Evolutionary conservation across 2,888 invertebrate species (phyloP), one percentile per base, ranked within the genome.

Genomic region (Eilema griseolum): DNA sequence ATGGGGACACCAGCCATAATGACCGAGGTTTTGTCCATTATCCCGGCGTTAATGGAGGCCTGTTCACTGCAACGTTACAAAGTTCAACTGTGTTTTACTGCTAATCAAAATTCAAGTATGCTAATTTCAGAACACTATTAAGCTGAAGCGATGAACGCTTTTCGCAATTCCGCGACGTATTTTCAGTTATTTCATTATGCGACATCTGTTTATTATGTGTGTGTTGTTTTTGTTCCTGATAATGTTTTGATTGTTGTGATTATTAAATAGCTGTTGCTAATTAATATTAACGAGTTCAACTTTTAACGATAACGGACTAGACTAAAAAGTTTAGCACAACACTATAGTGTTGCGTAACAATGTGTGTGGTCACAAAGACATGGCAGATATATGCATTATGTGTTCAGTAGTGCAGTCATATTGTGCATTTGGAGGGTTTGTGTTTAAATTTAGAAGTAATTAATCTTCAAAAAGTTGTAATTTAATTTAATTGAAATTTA

Each of bases 21-120:
- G 86, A 87, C 89, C 84, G 85, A 89, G 90, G 91, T 90, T 90
- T 88, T 90, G 89, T 88, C 88, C 90, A 92, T 93, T 92, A 93
- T 90, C 89, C 77, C 71, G 31, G 70, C 75, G 79, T 89, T 90
- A 92, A 93, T 90, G 86, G 85, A 74, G 77, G 80, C 76, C 83
- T 78, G 86, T 87, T 69, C 87, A 88, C 82, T 84, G 82, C 79
- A 79, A 82, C 78, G 83, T 86, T 82, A 81, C 87, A 85, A 88
- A 89, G 83, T 87, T 86, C 69, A 80, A 79, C 88, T 89, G 88
- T 88, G 88, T 91, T 92, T 90, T 89, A 92, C 87, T 88, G 90
- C 91, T 92, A 90, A 93, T 93, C 92, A 92, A 93, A 93, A 93
- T 93, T 93, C 92, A 91, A 91, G 89, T 92, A 93, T 93, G 93